Percentiles rank a stretch among this genome's conserved stretches.
These are phyloP conservation scores for Agrotis exclamationis DNA, from an alignment of 2,888 invertebrate genomes.

Conservation along the genomic window DNA sequence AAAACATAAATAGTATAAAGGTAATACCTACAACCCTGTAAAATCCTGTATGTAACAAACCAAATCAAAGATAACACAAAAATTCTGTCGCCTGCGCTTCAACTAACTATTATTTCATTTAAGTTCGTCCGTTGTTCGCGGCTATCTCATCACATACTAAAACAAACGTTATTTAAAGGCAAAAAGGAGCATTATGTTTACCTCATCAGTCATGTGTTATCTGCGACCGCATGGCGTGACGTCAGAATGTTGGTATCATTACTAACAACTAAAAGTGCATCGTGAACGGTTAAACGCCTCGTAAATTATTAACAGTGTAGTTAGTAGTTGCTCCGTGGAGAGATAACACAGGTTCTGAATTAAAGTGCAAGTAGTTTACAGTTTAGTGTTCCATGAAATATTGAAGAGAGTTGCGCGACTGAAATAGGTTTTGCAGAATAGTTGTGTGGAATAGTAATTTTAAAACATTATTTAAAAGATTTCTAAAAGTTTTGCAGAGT, in stretches of 20 bases:
- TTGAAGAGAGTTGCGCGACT: constrained; percentile 13
- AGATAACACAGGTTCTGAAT: constrained; percentile 47
- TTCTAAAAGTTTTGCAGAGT: too few species aligned
- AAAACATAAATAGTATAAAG: background rate
- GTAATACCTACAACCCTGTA: background rate
- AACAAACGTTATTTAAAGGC: constrained; percentile 29
- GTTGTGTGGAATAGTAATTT: background rate
- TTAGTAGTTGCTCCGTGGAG: constrained; percentile 36
- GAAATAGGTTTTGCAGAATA: background rate
- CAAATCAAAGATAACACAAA: background rate
- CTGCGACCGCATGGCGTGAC: constrained; percentile 44
- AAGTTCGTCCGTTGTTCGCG: constrained; percentile 1
- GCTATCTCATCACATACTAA: constrained; percentile 28
- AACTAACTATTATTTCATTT: background rate
- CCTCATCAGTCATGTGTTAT: constrained; percentile 41
- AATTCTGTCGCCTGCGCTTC: too few species aligned
- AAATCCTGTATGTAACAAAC: background rate
- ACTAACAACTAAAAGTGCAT: constrained; percentile 42
- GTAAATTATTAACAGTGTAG: constrained; percentile 47
- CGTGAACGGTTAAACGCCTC: constrained; percentile 40
- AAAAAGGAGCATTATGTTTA: constrained; percentile 24
- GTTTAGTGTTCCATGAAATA: constrained; percentile 13
- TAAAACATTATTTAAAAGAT: background rate
- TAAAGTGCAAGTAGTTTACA: constrained; percentile 42
- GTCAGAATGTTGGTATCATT: constrained; percentile 43